Evolutionary conservation across 2,797 vertebrate species (phyloP), one percentile per base, ranked within the genome.

Genomic region (Thaleichthys pacificus): DNA sequence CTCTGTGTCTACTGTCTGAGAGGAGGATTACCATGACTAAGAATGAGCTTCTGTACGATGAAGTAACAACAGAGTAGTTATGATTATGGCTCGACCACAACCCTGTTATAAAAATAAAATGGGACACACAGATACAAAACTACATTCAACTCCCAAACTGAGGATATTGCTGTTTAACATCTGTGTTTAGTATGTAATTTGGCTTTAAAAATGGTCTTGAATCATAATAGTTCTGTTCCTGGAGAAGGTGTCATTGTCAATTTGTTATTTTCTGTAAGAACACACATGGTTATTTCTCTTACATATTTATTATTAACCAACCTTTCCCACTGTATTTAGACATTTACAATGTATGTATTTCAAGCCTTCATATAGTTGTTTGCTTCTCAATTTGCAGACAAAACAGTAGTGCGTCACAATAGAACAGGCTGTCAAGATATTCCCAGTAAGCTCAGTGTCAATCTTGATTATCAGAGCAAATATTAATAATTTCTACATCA

Each of bases 401-500:
- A 71, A 5, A 56, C 24, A 65, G 30, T 54, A 84, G 68, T 79
- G 73, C 74, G 30, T 28, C 66, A 21, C 32, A 58, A 64, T 17
- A 54, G 26, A 22, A 56, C 19, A 56, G 26, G 17, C 28, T 66
- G 22, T 51, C 47, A 66, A 35, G 58, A 5, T 68, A 51, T 68
- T 73, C 67, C 54, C 15, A n/a, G 35, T 49, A 12, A 22, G 47
- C 11, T 72, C 49, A 26, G 17, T 58, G 42, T 17, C 11, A 61
- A 67, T 3, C 19, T 7, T 51, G 24, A 51, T 69, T 17, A 63
- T 61, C 57, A 47, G 32, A 47, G 30, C 67, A 69, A 68, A 56
- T 57, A 32, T 56, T 9, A 35, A 32, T 67, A 3, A 54, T 22
- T 51, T 17, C 7, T 15, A 26, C 6, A 11, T 56, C 9, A 12